Percentiles rank a stretch among this genome's conserved stretches.
Conservation (phyloP, 2,888 invertebrate species). For the Calephelis perditalis region DNA sequence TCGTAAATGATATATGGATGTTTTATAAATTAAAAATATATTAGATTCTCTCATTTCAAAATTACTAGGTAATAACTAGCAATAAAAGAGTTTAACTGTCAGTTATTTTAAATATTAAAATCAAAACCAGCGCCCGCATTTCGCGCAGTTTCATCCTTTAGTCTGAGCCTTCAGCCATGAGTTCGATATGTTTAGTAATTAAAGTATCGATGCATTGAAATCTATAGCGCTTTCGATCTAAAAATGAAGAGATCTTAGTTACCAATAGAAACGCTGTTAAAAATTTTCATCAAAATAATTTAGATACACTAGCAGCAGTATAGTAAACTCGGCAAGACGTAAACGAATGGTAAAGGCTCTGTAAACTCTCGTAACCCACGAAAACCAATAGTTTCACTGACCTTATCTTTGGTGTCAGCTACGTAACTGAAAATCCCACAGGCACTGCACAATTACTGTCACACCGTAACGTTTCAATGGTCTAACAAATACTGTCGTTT, state of each 20-base stretch:
- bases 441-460: constrained; percentile 40
- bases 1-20: too few relatives aligned
- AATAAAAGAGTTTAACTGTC: too few relatives aligned
- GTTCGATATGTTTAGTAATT: background rate
- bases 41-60: too few relatives aligned
- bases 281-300: background rate
- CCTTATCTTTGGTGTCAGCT: constrained; percentile 69
- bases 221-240: background rate
- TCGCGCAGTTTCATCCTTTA: too few relatives aligned
- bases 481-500: constrained; percentile 51
- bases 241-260: too few relatives aligned
- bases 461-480: constrained; percentile 36
- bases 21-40: too few relatives aligned
- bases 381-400: constrained; percentile 34
- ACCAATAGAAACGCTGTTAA: too few relatives aligned
- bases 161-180: too few relatives aligned
- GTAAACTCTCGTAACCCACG: background rate
- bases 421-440: constrained; percentile 50
- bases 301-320: background rate
- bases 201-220: background rate
- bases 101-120: too few relatives aligned
- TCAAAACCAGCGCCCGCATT: too few relatives aligned
- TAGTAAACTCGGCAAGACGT: too few relatives aligned
- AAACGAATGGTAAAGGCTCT: background rate
- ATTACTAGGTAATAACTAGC: too few relatives aligned